Base-by-base conservation (phyloP, 2,113 vertebrate genomes). In the Heptranchias perlo region DNA sequence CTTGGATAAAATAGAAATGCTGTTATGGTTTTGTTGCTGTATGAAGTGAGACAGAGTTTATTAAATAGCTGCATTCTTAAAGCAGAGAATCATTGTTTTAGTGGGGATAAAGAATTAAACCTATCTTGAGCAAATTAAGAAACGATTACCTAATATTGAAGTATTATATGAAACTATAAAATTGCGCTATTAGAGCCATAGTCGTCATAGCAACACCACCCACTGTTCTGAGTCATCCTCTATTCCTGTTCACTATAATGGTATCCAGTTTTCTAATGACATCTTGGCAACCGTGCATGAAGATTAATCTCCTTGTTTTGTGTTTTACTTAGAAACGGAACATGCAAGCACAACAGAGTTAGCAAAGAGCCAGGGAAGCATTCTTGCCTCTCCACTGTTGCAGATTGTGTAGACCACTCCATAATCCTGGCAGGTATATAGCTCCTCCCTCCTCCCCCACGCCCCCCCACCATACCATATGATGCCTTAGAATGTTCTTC, bases 171-270 rank as follows among this genome's bases (percentile, higher is more conserved):
- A 69, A 73, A 69, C 23, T 69, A 95, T 52, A 95, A 69, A 95
- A 49, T 95, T 31, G 35, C n/a, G 28, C 39, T 18, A 23, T 82
- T 93, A 61, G 89, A 93, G 58, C 52, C 61, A 62, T 64, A 16
- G 93, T 95, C 28, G 94, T 49, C 94, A 49, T 73, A 21, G 65
- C 44, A 95, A 95, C 94, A 73, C 94, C 64, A 35, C 94, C 93
- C 94, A 95, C 94, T 47, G 44, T 14, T 13, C 62, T 95, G 65
- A 95, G 44, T 95, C 94, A 95, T 35, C 44, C 13, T 49, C 65
- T 95, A 69, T 52, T 95, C 94, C 65, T 52, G 94, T 18, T 69
- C 35, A 21, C 16, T 10, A 23, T 93, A 61, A 62, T 39, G n/a
- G 64, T 39, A 93, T 95, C 65, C 65, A 69, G 47, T 95, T 52